Conservation (phyloP, 2,113 vertebrate species). For the Motacilla tschutschensis region DNA sequence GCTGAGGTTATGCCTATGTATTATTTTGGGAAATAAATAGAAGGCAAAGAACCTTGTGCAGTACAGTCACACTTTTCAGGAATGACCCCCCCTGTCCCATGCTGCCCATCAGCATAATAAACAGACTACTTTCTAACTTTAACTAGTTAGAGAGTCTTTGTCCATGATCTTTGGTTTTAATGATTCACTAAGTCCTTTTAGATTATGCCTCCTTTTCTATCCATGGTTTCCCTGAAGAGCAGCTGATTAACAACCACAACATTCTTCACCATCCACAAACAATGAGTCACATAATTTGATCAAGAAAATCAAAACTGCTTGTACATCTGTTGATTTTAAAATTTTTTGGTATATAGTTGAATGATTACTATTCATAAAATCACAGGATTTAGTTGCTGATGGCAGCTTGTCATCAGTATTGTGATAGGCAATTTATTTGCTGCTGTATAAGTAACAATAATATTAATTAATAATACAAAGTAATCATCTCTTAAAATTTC, state of each 20-base stretch:
- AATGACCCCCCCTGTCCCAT: rapidly evolving
- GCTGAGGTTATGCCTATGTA: no score
- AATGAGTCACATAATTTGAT: background rate
- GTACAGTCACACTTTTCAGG: no score
- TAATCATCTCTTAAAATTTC: background rate
- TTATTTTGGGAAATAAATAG: no score
- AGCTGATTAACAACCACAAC: background rate
- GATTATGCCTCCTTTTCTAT: background rate
- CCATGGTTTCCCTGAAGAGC: background rate
- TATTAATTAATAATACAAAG: background rate
- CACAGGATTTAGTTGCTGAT: background rate
- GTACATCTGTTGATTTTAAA: background rate
- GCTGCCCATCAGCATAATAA: no score
- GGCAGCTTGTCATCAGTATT: background rate
- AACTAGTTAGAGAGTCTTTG: no score
- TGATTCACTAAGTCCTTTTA: background rate
- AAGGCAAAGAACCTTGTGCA: no score
- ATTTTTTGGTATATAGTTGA: background rate
- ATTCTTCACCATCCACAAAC: background rate
- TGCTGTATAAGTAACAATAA: background rate
- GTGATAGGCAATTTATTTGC: background rate
- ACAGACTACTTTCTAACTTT: no score
- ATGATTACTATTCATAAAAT: background rate
- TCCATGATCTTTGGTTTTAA: rapidly evolving
- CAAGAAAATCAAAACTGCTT: background rate